phyloP scores from a whole-genome alignment of 2,797 vertebrate genomes.

The Myotis planiceps region DNA sequence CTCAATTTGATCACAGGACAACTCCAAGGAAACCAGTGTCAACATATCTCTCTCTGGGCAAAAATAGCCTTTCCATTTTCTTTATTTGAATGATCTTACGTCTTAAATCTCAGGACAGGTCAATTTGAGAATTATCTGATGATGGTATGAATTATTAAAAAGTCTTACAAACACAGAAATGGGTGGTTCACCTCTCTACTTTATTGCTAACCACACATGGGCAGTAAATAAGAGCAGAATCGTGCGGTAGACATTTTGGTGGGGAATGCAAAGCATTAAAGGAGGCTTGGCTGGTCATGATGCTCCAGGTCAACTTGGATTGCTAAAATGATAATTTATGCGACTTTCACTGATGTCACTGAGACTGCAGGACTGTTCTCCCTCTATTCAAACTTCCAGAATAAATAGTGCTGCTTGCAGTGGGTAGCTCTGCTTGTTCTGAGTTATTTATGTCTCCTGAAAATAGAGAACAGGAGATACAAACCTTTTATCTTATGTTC shows the following conservation, averaged over 20 bases:
- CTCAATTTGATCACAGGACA: neutral
- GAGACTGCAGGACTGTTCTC: neutral
- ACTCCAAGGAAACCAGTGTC: constrained; percentile 28
- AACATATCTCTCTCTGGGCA: neutral
- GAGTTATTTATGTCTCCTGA: constrained; percentile 65
- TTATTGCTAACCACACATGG: neutral
- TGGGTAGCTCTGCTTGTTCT: constrained; percentile 60
- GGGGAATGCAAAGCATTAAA: neutral
- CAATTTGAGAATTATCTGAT: constrained; percentile 41
- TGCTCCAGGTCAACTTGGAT: constrained; percentile 21
- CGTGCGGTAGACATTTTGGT: neutral
- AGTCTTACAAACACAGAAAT: neutral
- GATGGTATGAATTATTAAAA: constrained; percentile 9
- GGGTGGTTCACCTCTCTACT: neutral
- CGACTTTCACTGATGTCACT: neutral
- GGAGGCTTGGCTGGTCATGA: constrained; percentile 30
- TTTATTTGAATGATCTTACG: constrained; percentile 36
- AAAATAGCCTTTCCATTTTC: constrained; percentile 42
- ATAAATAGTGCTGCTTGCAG: neutral
- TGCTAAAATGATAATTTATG: constrained; percentile 39
- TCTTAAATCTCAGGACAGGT: constrained; percentile 47
- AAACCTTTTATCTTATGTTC: constrained; percentile 67
- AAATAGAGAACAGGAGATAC: constrained; percentile 66
- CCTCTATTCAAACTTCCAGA: constrained; percentile 56
- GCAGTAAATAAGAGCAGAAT: neutral